Percentiles rank a stretch among this genome's conserved stretches.
Evolutionary conservation across 2,113 vertebrate species (phyloP).

Genomic region (Martes martes): DNA sequence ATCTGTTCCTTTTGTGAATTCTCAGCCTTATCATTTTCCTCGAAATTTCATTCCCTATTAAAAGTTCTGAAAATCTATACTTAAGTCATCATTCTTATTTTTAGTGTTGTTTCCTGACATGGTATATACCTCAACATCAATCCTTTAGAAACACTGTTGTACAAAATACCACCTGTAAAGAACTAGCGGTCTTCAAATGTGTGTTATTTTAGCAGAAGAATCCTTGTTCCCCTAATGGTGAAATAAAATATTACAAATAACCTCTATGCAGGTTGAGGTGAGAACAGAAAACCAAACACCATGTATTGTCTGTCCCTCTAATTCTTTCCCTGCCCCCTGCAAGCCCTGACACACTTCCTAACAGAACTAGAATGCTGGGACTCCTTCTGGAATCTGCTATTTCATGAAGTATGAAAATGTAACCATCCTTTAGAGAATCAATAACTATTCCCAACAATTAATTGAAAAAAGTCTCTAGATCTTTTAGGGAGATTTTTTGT

Average conservation of each 20-base stretch:
- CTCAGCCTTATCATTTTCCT: background rate
- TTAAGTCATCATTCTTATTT: background rate
- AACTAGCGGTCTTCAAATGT: background rate
- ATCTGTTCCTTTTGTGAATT: background rate
- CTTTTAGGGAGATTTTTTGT: background rate
- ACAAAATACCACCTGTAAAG: background rate
- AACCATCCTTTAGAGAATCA: background rate
- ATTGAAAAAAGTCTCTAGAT: background rate
- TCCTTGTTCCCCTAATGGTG: background rate
- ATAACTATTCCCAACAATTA: background rate
- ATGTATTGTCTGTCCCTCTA: too few species aligned
- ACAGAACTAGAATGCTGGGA: background rate
- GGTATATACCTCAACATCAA: background rate
- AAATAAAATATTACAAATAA: background rate
- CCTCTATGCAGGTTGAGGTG: background rate
- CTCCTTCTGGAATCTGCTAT: background rate
- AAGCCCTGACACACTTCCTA: too few species aligned
- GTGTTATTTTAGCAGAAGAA: background rate
- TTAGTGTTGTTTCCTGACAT: background rate
- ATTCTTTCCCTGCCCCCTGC: accelerated
- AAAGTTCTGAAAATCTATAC: background rate
- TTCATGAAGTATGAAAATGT: background rate
- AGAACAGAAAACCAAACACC: background rate
- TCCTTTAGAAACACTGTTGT: background rate
- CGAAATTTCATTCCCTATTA: background rate